These are phyloP conservation scores for Cyprinus carpio DNA, from an alignment of 2,113 vertebrate species.

Conservation along the genomic window DNA sequence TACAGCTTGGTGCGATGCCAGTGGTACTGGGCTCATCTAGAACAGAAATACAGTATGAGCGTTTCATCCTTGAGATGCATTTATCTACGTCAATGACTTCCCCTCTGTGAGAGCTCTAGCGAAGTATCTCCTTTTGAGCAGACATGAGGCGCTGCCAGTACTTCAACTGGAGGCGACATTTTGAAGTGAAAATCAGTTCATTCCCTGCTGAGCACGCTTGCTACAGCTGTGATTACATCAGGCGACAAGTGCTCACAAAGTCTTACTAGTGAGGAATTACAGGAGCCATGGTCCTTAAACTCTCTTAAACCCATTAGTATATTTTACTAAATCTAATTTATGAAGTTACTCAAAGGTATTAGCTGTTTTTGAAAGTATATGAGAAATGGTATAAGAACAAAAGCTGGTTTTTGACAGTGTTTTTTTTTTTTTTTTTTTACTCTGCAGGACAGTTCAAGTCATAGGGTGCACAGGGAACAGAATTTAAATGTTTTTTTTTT, in stretches of 20 bases:
- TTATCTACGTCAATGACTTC: constrained; percentile 86
- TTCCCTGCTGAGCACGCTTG: constrained; percentile 83
- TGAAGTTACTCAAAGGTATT: background rate
- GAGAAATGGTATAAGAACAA: background rate
- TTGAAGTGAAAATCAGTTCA: constrained; percentile 73
- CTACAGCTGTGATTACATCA: constrained; percentile 80
- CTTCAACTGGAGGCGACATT: constrained; percentile 83
- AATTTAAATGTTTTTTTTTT: background rate
- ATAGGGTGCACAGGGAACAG: background rate
- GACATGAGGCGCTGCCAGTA: constrained; percentile 77
- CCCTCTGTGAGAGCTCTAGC: constrained; percentile 80
- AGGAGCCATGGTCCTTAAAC: constrained; percentile 6
- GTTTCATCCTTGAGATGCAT: constrained; percentile 82
- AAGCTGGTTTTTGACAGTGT: background rate
- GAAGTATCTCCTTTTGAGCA: constrained; percentile 78
- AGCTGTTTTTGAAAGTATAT: background rate
- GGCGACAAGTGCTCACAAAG: constrained; percentile 77
- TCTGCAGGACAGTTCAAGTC: background rate
- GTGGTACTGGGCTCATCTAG: constrained; percentile 80
- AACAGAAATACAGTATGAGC: constrained; percentile 78
- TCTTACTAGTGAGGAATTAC: constrained; percentile 70
- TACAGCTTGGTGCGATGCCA: constrained; percentile 79
- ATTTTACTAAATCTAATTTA: background rate
- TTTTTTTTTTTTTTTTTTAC: background rate
- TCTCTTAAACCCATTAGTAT: background rate